Percentiles rank a stretch among this genome's conserved stretches.
phyloP scores from a whole-genome alignment of 1,140 invertebrate genomes.

The Choristoneura fumiferana region DNA sequence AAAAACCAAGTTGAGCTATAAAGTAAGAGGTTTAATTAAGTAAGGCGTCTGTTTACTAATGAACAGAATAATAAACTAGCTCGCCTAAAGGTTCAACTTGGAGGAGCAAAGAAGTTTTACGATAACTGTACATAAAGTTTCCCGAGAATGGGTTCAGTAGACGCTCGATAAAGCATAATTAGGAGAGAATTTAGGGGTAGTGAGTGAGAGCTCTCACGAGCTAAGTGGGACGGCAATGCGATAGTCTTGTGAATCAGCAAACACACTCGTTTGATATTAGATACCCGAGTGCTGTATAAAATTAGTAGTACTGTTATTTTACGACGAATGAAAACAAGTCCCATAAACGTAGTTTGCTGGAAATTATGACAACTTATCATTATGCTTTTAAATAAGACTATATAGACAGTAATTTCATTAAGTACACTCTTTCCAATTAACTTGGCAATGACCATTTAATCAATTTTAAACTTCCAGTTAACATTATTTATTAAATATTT shows the following conservation, averaged over 20 bases:
- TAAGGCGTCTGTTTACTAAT: conserved; percentile 3
- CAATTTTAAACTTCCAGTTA: too few relatives aligned
- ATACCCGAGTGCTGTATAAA: conserved; percentile 25
- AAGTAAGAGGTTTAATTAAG: conserved; percentile 20
- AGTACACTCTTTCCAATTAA: too few relatives aligned
- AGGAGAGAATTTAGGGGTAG: conserved; percentile 52
- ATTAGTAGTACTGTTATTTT: conserved; percentile 11
- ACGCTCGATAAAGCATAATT: conserved; percentile 45
- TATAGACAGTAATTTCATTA: too few relatives aligned
- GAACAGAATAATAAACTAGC: conserved; percentile 15
- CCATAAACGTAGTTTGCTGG: not conserved
- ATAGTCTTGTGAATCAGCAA: conserved; percentile 56
- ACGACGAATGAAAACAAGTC: conserved; percentile 13
- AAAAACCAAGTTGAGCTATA: conserved; percentile 22
- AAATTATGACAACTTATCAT: too few relatives aligned
- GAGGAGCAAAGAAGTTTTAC: conserved; percentile 3
- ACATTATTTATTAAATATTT: too few relatives aligned
- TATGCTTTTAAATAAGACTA: too few relatives aligned
- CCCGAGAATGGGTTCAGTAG: conserved; percentile 29
- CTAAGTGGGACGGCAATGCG: conserved; percentile 54
- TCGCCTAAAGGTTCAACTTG: conserved; percentile 1
- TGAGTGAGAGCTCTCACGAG: conserved; percentile 44
- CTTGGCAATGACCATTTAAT: too few relatives aligned
- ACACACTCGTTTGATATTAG: conserved; percentile 43
- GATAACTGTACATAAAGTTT: conserved; percentile 18